A percentile compares a stretch with the other conserved stretches of the same genome.
Conservation (phyloP, 2,888 invertebrate species). For the Diabrotica balteata region DNA sequence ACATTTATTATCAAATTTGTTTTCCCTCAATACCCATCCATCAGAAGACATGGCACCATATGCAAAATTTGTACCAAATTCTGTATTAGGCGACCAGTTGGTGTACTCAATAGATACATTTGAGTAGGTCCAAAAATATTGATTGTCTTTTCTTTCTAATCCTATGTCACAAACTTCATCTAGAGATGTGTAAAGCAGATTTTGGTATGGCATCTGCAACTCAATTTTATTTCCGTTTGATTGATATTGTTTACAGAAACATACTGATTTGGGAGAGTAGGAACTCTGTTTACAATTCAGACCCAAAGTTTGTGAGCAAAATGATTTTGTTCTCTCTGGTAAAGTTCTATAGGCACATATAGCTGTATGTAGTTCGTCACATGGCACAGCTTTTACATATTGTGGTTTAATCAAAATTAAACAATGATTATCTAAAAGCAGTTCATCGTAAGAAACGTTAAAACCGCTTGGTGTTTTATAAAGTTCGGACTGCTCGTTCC, state of each 20-base stretch:
- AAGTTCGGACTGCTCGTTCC: constrained; percentile 36
- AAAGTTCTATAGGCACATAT: constrained; percentile 44
- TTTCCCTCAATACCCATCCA: constrained; percentile 38
- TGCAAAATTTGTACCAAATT: constrained; percentile 28
- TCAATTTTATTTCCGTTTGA: constrained; percentile 36
- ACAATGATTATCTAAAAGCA: too few species aligned
- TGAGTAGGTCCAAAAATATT: constrained; percentile 39
- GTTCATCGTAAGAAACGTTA: too few species aligned
- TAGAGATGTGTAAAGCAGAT: constrained; percentile 38
- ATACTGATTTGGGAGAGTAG: constrained; percentile 41
- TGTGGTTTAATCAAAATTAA: too few species aligned
- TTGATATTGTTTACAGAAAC: constrained; percentile 42
- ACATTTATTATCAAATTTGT: constrained; percentile 30
- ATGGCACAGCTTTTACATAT: constrained; percentile 39
- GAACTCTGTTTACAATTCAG: constrained; percentile 40
- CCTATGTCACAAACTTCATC: constrained; percentile 43
- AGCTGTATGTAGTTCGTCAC: constrained; percentile 38
- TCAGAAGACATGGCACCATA: constrained; percentile 36
- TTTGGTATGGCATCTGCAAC: constrained; percentile 45
- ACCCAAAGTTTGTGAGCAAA: constrained; percentile 37
- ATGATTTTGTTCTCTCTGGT: constrained; percentile 28
- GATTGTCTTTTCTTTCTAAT: constrained; percentile 30
- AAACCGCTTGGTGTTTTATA: constrained; percentile 33
- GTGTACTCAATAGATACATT: constrained; percentile 37
- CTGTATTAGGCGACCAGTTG: constrained; percentile 34